Evolutionary conservation across 2,888 invertebrate genomes (phyloP), one percentile per base, ranked within the genome.

Genomic region (Platerodrilus igneus): DNA sequence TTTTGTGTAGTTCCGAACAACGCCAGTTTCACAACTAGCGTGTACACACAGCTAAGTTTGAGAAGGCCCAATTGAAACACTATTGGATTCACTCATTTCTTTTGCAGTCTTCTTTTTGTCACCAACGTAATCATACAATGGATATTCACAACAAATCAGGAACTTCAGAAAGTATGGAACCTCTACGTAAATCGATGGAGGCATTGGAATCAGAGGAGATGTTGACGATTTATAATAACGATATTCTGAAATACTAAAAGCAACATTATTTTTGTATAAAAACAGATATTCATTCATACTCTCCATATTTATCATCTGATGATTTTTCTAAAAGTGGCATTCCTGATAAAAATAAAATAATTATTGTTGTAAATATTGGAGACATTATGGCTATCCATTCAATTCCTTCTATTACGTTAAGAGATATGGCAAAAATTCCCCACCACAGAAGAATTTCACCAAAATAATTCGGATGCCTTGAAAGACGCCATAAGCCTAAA

Each of bases 391-490:
- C 89, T 15, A 89, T 74, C 86, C 89, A 92, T 70, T 93, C 90
- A 18, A 80, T 72, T 10, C 89, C 87, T 57, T 83, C 79, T 53
- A 93, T 80, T 10, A 92, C 86, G 62, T 89, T 90, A 19, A 91
- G 67, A 0, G 91, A 87, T 64, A 92, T 86, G 33, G 88, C 80
- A 62, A 93, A 93, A 55, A 93, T 83, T 3, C 94, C 92, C 86
- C 92, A 88, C 93, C 94, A 92, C 9, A 94, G 75, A 0, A 90
- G 77, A 7, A 93, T 88, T 71, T 94, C 94, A 0, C 94, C 94
- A 63, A 94, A 93, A 64, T 93, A 94, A 66, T 94, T 94, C 0
- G 94, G 94, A 69, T 94, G 93, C 44, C 94, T 75, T 0, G 92
- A 92, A 25, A 90, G 67, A 21, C 85, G 78, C 93, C 93, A 94